These are phyloP conservation scores for Characodon lateralis DNA, from an alignment of 2,797 vertebrate genomes.

Conservation along the genomic window DNA sequence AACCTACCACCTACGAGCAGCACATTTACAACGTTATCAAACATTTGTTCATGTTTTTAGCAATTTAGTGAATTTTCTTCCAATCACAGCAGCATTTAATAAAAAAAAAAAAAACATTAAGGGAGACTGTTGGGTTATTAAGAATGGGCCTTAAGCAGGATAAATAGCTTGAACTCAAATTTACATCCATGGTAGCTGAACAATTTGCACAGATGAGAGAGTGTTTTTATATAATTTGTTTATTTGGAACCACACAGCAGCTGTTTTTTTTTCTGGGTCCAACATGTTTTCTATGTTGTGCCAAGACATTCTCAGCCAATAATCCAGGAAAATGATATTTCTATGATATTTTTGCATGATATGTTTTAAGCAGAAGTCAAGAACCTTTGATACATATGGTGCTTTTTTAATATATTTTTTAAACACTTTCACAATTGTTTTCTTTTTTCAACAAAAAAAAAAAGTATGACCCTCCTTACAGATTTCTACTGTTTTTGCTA, in stretches of 20 bases:
- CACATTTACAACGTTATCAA: constrained; percentile 13
- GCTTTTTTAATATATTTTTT: background rate
- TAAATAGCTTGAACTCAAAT: background rate
- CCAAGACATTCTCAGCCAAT: background rate
- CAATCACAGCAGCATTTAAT: background rate
- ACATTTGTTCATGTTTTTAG: constrained; percentile 23
- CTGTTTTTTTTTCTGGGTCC: background rate
- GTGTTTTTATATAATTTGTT: background rate
- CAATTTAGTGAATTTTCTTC: background rate
- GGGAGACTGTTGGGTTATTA: background rate
- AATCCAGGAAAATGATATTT: background rate
- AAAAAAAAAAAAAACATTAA: background rate
- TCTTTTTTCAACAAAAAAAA: background rate
- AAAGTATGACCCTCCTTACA: background rate
- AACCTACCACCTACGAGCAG: background rate
- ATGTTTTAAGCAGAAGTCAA: background rate
- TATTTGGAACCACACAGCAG: background rate
- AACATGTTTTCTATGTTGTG: background rate
- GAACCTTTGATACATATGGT: background rate
- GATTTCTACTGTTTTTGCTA: background rate
- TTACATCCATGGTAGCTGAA: background rate
- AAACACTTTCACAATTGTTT: too few relatives aligned
- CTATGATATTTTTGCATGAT: background rate
- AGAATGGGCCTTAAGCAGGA: background rate
- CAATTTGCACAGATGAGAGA: background rate